Conservation (phyloP, 2,797 vertebrate genomes). For the Macropus fuliginosus region DNA sequence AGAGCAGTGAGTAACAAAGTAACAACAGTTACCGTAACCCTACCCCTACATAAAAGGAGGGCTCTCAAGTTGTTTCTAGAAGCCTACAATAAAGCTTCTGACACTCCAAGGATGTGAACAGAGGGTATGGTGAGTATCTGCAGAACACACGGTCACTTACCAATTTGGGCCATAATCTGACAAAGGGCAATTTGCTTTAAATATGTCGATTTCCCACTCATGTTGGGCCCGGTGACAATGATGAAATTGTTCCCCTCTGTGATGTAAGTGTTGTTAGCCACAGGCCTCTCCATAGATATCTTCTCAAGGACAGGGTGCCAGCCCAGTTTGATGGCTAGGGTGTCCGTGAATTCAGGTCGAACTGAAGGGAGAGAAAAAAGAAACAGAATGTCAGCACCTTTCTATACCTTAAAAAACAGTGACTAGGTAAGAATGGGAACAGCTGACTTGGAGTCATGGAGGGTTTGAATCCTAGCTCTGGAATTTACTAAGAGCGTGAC, state of each 20-base stretch:
- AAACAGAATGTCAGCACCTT: conserved; percentile 35
- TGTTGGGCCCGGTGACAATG: conserved; percentile 97
- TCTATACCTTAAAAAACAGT: conserved; percentile 33
- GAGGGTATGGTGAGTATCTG: not conserved
- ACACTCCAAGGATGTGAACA: conserved; percentile 7
- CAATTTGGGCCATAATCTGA: conserved; percentile 99
- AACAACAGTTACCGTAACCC: conserved; percentile 16
- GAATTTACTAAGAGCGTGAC: not conserved
- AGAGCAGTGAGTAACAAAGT: not conserved
- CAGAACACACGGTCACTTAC: conserved; percentile 82
- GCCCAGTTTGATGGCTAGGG: conserved; percentile 95
- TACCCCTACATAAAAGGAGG: conserved; percentile 50
- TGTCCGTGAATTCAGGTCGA: conserved; percentile 98
- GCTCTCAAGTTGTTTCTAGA: conserved; percentile 45
- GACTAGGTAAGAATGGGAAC: not conserved
- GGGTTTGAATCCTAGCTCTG: not conserved
- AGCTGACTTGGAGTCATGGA: not conserved
- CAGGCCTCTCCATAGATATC: conserved; percentile 91
- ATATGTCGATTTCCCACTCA: conserved; percentile 99
- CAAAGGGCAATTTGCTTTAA: conserved; percentile 97
- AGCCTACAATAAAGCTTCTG: conserved; percentile 21
- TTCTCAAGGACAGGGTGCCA: conserved; percentile 97
- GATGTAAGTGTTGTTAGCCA: conserved; percentile 94
- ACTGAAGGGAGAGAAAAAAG: conserved; percentile 84
- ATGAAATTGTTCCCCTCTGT: conserved; percentile 95